phyloP scores from a whole-genome alignment of 2,888 invertebrate species.

The Dascillus cervinus region DNA sequence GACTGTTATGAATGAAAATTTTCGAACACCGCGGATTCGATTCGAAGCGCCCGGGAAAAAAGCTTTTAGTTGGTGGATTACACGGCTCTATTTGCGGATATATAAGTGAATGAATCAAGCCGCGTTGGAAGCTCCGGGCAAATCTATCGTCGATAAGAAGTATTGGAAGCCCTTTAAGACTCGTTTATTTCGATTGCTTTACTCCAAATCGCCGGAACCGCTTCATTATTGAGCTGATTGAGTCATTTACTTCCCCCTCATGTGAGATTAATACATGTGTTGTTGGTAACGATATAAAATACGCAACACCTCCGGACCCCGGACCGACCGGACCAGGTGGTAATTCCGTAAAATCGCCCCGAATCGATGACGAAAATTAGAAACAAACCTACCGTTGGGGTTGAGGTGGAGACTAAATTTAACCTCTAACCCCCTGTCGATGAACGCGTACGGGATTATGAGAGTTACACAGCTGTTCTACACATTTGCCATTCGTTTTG shows the following conservation, averaged over 20 bases:
- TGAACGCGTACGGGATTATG: constrained; percentile 37
- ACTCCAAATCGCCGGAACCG: constrained; percentile 34
- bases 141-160: constrained; percentile 37
- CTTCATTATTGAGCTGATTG: constrained; percentile 41
- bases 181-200: constrained; percentile 29
- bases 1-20: no score
- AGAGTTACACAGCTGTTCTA: constrained; percentile 39
- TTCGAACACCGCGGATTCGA: no score
- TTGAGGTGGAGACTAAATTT: constrained; percentile 32
- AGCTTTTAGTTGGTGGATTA: no score
- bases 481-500: constrained; percentile 32
- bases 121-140: constrained; percentile 18
- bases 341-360: no score
- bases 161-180: constrained; percentile 31
- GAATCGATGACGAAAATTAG: no score
- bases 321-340: no score
- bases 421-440: constrained; percentile 40
- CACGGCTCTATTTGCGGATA: constrained; percentile 22
- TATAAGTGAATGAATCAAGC: constrained; percentile 22
- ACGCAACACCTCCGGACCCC: no score
- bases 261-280: constrained; percentile 41
- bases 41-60: no score
- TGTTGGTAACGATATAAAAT: constrained; percentile 13
- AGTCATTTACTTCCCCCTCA: constrained; percentile 37
- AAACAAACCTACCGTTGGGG: constrained; percentile 2